These are phyloP conservation scores for Gobius niger DNA, from an alignment of 2,113 vertebrate species.

Conservation along the genomic window DNA sequence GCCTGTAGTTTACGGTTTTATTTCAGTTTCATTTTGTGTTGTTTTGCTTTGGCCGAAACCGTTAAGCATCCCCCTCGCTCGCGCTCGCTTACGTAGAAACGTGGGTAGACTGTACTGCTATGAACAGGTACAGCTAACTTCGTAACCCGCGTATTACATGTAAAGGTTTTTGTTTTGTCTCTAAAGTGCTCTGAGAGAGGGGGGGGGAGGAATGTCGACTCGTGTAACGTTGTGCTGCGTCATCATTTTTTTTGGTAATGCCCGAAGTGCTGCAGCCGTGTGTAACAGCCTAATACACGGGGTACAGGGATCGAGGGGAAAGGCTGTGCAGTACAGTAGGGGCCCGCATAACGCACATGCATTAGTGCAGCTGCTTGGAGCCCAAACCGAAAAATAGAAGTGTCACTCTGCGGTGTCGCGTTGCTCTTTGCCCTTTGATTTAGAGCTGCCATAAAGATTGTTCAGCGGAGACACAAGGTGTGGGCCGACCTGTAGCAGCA, in stretches of 20 bases:
- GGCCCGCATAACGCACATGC: neutral
- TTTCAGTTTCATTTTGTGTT: neutral
- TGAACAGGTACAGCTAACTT: neutral
- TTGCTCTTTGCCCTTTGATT: constrained; percentile 49
- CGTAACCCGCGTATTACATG: neutral
- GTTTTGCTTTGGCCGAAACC: constrained; percentile 20
- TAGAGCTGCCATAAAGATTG: constrained; percentile 35
- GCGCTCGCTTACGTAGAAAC: neutral
- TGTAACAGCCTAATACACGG: neutral
- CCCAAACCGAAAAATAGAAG: constrained; percentile 49
- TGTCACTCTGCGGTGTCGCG: constrained; percentile 36
- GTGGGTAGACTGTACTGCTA: neutral
- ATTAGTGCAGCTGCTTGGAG: constrained; percentile 16
- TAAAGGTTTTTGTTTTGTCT: neutral
- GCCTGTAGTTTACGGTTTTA: neutral
- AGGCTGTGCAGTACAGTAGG: neutral
- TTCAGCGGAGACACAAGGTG: constrained; percentile 11
- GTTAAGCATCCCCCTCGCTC: constrained; percentile 23
- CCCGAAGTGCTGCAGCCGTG: constrained; percentile 45
- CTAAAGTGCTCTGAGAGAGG: neutral
- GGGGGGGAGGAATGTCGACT: constrained; percentile 57
- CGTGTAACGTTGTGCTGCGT: constrained; percentile 64
- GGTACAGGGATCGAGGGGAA: neutral
- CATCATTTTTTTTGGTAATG: constrained; percentile 43
- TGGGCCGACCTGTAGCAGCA: constrained; percentile 3